These are phyloP conservation scores for Oryzias celebensis DNA, from an alignment of 2,113 vertebrate genomes.

Conservation along the genomic window DNA sequence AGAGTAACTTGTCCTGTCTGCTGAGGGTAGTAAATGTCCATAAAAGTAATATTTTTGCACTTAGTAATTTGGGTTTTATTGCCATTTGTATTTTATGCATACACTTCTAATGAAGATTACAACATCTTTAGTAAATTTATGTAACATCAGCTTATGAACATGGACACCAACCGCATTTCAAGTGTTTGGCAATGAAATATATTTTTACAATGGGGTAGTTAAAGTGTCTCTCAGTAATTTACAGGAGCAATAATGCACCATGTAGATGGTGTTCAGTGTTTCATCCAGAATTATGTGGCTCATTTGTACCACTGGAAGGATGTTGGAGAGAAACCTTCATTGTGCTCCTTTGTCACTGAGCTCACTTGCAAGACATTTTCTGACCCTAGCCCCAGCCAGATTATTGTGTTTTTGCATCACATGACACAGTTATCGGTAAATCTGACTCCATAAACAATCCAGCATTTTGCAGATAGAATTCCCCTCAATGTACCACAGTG, in stretches of 20 bases:
- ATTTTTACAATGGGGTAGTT: constrained; percentile 1
- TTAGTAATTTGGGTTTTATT: background rate
- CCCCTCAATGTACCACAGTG: too few relatives aligned
- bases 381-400: background rate
- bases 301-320: constrained; percentile 5
- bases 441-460: too few relatives aligned
- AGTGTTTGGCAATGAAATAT: constrained; percentile 6
- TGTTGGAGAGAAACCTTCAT: constrained; percentile 23
- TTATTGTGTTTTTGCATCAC: too few relatives aligned
- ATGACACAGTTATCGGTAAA: too few relatives aligned
- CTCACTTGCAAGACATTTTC: constrained; percentile 15
- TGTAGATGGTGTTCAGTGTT: constrained; percentile 2
- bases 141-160: background rate
- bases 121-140: constrained; percentile 5
- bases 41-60: background rate
- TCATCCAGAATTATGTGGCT: constrained; percentile 26
- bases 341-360: constrained; percentile 4
- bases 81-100: background rate
- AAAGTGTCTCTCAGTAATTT: constrained; percentile 2
- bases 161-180: background rate
- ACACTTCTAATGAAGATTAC: background rate
- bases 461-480: too few relatives aligned
- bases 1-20: too few relatives aligned
- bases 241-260: constrained; percentile 10
- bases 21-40: background rate